phyloP scores from a whole-genome alignment of 2,113 vertebrate genomes.

The Seriola dumerili region DNA sequence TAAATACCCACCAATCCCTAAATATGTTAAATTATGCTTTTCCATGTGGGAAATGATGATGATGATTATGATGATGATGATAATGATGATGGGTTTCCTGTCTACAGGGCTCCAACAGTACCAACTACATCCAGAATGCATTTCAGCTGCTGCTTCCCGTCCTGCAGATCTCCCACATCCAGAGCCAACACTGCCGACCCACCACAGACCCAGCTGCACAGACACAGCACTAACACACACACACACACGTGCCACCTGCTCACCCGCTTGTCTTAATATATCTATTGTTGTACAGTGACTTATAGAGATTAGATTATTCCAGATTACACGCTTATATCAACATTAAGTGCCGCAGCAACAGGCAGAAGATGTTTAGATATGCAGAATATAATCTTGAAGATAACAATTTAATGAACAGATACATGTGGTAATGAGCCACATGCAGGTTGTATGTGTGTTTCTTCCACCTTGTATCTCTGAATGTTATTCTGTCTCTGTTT shows the following conservation, averaged over 20 bases:
- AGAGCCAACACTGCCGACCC: slow-evolving; percentile 78
- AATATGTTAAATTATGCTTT: neutral
- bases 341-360: slow-evolving; percentile 34
- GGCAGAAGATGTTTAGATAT: slow-evolving; percentile 20
- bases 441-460: slow-evolving; percentile 23
- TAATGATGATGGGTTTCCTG: slow-evolving; percentile 23
- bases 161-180: slow-evolving; percentile 93
- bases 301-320: slow-evolving; percentile 39
- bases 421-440: neutral
- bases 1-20: too few relatives aligned
- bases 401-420: slow-evolving; percentile 21
- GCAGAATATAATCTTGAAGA: slow-evolving; percentile 26
- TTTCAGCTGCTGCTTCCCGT: slow-evolving; percentile 95
- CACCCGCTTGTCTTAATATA: slow-evolving; percentile 61
- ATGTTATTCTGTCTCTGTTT: slow-evolving; percentile 25
- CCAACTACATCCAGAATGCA: slow-evolving; percentile 92
- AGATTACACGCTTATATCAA: slow-evolving; percentile 48
- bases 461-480: slow-evolving; percentile 5
- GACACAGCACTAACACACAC: slow-evolving; percentile 57
- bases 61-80: slow-evolving; percentile 2
- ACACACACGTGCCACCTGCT: slow-evolving; percentile 37
- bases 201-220: slow-evolving; percentile 60
- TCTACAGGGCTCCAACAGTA: slow-evolving; percentile 92
- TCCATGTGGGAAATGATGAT: neutral
- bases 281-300: slow-evolving; percentile 70